Evolutionary conservation across 2,888 invertebrate genomes (phyloP).

Genomic region (Parnassius smintheus): DNA sequence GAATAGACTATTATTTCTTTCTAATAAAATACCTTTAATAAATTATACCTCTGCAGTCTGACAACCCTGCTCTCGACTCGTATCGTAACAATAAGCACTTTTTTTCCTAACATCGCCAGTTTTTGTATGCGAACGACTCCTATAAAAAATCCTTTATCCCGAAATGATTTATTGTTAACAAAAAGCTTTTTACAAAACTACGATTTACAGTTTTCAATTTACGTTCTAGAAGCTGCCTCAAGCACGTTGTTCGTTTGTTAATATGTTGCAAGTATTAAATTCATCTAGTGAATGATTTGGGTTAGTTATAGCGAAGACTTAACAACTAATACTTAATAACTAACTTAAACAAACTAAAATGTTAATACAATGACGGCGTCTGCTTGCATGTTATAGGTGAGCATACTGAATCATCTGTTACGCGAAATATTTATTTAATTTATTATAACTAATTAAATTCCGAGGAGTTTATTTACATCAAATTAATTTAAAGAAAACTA

Average conservation of each 20-base stretch:
- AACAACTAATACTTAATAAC: neutral
- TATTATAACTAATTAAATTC: too few species aligned
- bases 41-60: neutral
- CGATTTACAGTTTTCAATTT: slow-evolving; percentile 4
- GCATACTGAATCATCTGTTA: too few species aligned
- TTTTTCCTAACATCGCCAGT: slow-evolving; percentile 6
- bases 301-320: neutral
- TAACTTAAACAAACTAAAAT: neutral
- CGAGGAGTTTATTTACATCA: too few species aligned
- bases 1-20: too few species aligned
- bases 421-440: too few species aligned
- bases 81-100: slow-evolving; percentile 8
- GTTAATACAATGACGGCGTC: too few species aligned
- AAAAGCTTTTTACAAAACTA: slow-evolving; percentile 13
- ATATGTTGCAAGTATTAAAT: slow-evolving; percentile 3
- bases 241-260: neutral
- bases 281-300: neutral
- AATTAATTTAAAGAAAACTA: too few species aligned
- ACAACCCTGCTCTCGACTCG: slow-evolving; percentile 1
- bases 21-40: neutral
- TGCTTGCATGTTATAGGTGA: too few species aligned
- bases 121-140: slow-evolving; percentile 20
- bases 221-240: slow-evolving; percentile 13
- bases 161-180: slow-evolving; percentile 10
- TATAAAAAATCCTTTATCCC: slow-evolving; percentile 21